phyloP scores from a whole-genome alignment of 53 echinoderm and acorn worm genomes.

The Glandiceps talaboti region DNA sequence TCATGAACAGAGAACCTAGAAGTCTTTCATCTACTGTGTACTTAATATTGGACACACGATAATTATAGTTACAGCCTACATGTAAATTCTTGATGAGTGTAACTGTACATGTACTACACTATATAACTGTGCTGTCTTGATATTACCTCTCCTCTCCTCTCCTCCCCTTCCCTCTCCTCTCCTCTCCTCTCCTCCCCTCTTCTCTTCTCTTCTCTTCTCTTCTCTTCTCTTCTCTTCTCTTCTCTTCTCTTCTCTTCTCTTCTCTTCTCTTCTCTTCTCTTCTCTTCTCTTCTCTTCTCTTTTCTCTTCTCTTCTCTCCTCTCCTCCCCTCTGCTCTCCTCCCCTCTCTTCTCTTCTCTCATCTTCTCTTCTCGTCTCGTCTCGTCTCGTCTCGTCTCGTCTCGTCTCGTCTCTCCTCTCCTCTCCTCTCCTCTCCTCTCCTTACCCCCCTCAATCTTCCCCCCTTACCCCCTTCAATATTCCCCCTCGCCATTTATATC shows the following conservation, averaged over 20 bases:
- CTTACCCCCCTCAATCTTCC: neutral
- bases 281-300: neutral
- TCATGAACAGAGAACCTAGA: no score
- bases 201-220: neutral
- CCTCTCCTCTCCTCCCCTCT: neutral
- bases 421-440: neutral
- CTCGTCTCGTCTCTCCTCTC: no score
- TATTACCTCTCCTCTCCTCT: neutral
- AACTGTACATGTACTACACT: no score
- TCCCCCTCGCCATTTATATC: no score
- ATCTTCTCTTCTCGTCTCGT: neutral
- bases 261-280: conserved; percentile 5
- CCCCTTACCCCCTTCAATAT: no score
- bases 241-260: neutral
- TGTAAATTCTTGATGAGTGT: no score
- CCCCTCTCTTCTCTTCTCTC: neutral
- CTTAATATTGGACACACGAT: no score
- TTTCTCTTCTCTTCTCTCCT: neutral
- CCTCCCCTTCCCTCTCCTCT: neutral
- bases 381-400: neutral
- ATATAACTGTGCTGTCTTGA: no score
- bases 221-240: conserved; percentile 2
- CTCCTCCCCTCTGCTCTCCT: neutral
- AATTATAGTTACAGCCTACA: no score
- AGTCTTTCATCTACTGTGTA: no score